These are phyloP conservation scores for Endotricha flammealis DNA, from an alignment of 2,888 invertebrate species.

Conservation along the genomic window DNA sequence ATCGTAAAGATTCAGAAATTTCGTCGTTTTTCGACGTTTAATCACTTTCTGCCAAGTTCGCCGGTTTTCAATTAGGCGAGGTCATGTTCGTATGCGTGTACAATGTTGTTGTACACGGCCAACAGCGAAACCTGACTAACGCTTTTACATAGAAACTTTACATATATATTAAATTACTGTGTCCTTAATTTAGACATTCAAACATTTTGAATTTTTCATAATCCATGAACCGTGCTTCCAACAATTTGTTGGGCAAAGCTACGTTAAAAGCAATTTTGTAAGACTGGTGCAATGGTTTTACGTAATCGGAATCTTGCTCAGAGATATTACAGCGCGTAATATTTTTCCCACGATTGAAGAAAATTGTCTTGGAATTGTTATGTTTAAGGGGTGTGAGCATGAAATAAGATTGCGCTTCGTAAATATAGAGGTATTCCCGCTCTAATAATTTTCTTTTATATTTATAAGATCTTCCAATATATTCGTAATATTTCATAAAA, in stretches of 20 bases:
- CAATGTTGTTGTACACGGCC: not conserved
- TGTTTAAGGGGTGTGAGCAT: conserved; percentile 6
- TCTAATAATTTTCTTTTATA: not conserved
- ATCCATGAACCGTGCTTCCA: too few species aligned
- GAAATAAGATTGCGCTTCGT: conserved; percentile 5
- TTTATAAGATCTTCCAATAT: too few species aligned
- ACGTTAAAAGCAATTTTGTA: too few species aligned
- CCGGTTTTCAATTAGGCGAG: conserved; percentile 55
- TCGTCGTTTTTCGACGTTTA: conserved; percentile 35
- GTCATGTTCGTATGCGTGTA: conserved; percentile 37
- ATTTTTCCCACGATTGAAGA: conserved; percentile 5
- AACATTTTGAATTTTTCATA: too few species aligned
- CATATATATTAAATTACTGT: too few species aligned
- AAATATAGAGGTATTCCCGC: conserved; percentile 1
- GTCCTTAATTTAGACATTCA: too few species aligned
- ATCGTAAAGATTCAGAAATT: conserved; percentile 45
- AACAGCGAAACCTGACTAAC: not conserved
- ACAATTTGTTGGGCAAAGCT: too few species aligned
- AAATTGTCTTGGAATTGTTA: conserved; percentile 7
- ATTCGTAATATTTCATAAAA: too few species aligned
- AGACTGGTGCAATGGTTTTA: not conserved
- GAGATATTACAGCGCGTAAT: conserved; percentile 8
- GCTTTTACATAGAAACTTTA: not conserved
- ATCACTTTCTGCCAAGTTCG: conserved; percentile 46
- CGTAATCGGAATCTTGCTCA: conserved; percentile 2